Base-by-base conservation (phyloP, 2,888 invertebrate genomes). In the Eremobia ochroleuca region DNA sequence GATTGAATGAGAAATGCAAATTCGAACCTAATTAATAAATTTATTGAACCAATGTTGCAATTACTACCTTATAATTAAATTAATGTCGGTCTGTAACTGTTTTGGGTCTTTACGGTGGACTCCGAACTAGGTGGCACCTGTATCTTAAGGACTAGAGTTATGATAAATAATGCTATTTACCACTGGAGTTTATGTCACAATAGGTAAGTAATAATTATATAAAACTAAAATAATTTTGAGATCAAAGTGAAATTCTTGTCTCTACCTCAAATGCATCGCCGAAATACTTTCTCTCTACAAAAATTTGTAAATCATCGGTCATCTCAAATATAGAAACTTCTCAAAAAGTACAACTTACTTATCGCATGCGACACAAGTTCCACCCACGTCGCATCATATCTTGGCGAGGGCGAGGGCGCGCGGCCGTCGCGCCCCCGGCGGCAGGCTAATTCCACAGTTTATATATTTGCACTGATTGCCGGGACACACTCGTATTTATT, bases 391-490 rank as follows among this genome's bases (percentile, higher is more conserved):
- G 88, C 74, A 70, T 73, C 74, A 55, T 64, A 49, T 70, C 58
- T 74, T 62, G 70, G 70, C 76, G 79, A 77, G 84, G 79, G 82
- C 77, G 74, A n/a, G n/a, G n/a, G 81, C 77, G 76, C 72, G 79
- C 82, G 76, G 62, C 77, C 77, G 68, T 34, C 73, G 68, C 71
- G 89, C 89, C 89, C 86, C 90, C 89, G 93, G 95, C 93, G 92
- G 92, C 93, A 91, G 90, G 87, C 89, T 95, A 95, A 96, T 95
- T 94, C 94, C 93, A 90, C 93, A 92, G 95, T 93, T 94, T 94
- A 95, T 95, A 95, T 95, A 95, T 96, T 92, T 94, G 92, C 93
- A 92, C 92, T 95, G 95, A 96, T 96, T 96, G 94, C 94, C 81
- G 94, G 92, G 93, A 89, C 90, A 79, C 73, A 90, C 91, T 89